Evolutionary conservation across 2,797 vertebrate species (phyloP), one percentile per base, ranked within the genome.

Genomic region (Ptychadena robeensis): DNA sequence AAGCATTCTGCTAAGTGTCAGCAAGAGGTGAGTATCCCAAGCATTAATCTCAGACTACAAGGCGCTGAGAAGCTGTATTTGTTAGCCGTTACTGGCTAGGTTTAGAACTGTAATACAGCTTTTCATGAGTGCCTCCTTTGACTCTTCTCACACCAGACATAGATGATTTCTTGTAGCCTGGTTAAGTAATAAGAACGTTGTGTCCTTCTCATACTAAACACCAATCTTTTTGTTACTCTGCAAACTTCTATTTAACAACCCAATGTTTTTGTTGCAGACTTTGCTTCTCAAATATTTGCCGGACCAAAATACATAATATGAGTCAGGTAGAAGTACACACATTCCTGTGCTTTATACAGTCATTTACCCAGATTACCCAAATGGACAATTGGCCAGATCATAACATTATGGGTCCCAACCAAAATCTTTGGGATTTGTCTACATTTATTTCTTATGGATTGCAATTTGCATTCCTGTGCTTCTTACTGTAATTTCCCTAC

Each of bases 181-280:
- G 83, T 80, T 76, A 75, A 70, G 72, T 63, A 76, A 75, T 74
- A 74, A 74, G 78, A 71, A 85, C 83, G 10, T 76, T 85, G 72
- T 80, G 78, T 76, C 80, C 83, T 65, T 80, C 59, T 80, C 83
- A 85, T 73, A 85, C 83, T 81, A 85, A 85, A 85, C 66, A 80
- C 80, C 53, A 85, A 85, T 80, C 78, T 80, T 81, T 80, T 85
- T 85, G 83, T 75, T 81, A 75, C 66, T 76, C 25, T 40, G 75
- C 57, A 84, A 74, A 73, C 81, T 80, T 28, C 18, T 83, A 71
- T 83, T 83, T 83, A 64, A 84, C 82, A 80, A 80, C 82, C 71
- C 79, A 84, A 73, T 84, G 76, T 79, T 84, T 80, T 74, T 84
- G 82, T 84, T 83, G 76, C 70, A 83, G 82, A 83, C 59, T 83